phyloP scores from a whole-genome alignment of 2,888 invertebrate genomes.

The Erebia epiphron region DNA sequence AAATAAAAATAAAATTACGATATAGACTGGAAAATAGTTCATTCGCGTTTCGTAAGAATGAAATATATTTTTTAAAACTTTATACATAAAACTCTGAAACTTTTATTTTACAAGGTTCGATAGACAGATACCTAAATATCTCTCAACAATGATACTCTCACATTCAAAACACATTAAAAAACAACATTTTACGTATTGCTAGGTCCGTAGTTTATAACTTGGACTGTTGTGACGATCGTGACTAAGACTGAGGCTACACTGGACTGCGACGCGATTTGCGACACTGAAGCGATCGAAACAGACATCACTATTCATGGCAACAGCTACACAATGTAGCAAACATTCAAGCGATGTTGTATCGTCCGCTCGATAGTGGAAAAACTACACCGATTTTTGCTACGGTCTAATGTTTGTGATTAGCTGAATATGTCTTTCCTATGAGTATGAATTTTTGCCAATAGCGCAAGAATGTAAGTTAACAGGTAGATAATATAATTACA shows the following conservation, averaged over 20 bases:
- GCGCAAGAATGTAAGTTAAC: too few species aligned
- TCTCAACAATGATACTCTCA: slow-evolving; percentile 68
- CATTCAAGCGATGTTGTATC: too few species aligned
- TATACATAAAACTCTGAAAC: slow-evolving; percentile 62
- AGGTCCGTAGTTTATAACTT: slow-evolving; percentile 54
- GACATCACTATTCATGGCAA: too few species aligned
- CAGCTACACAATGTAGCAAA: too few species aligned
- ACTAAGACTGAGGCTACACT: neutral
- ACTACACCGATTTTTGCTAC: too few species aligned
- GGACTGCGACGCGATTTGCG: neutral
- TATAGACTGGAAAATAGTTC: slow-evolving; percentile 33
- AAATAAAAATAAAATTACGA: slow-evolving; percentile 43
- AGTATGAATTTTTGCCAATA: too few species aligned
- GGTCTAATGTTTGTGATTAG: too few species aligned
- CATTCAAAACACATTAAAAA: slow-evolving; percentile 58
- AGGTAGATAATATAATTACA: too few species aligned
- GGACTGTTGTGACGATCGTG: slow-evolving; percentile 34
- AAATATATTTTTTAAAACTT: slow-evolving; percentile 38
- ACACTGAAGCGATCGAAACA: neutral
- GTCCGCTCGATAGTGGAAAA: too few species aligned
- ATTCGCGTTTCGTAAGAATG: slow-evolving; percentile 22
- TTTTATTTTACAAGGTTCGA: slow-evolving; percentile 66
- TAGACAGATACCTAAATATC: slow-evolving; percentile 57
- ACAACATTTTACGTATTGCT: slow-evolving; percentile 50
- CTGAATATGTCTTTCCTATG: too few species aligned